These are phyloP conservation scores for Drosophila equinoxialis DNA, from an alignment of 1,140 invertebrate species.

Conservation along the genomic window DNA sequence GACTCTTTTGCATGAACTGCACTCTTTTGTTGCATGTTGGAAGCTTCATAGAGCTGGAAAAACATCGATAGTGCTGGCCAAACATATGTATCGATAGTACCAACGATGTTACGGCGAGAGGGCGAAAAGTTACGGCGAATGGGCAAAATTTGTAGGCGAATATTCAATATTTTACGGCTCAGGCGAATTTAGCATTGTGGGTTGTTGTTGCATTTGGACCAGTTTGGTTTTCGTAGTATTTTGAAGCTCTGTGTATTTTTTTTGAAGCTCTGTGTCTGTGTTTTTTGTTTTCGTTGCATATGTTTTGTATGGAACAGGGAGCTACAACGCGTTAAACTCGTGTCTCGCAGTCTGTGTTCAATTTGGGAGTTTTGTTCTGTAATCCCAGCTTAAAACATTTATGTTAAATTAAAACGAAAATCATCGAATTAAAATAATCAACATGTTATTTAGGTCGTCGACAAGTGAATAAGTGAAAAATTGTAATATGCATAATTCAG, in stretches of 20 bases:
- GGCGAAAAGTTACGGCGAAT: no score
- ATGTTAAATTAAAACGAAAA: background rate
- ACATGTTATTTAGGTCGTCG: slow-evolving; percentile 4
- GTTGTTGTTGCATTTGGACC: background rate
- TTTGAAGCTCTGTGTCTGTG: background rate
- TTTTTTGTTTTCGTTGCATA: background rate
- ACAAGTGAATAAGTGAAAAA: background rate
- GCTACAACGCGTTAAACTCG: slow-evolving; percentile 2
- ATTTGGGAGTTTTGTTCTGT: background rate
- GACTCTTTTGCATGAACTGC: no score
- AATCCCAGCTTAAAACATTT: background rate
- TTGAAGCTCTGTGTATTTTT: no score
- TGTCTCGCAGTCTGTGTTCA: background rate
- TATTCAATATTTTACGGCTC: no score
- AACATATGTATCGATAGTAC: no score
- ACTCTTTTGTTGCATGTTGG: no score
- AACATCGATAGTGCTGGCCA: no score
- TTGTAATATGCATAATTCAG: background rate
- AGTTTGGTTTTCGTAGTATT: background rate
- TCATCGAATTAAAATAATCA: background rate
- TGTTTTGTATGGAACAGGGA: background rate
- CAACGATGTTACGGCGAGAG: background rate
- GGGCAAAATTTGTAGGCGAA: no score
- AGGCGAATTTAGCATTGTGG: no score
- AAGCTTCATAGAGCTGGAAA: no score